Evolutionary conservation across 92 coral and sea anemone genomes (phyloP), one percentile per base, ranked within the genome.

Genomic region (Phenganax marumi): DNA sequence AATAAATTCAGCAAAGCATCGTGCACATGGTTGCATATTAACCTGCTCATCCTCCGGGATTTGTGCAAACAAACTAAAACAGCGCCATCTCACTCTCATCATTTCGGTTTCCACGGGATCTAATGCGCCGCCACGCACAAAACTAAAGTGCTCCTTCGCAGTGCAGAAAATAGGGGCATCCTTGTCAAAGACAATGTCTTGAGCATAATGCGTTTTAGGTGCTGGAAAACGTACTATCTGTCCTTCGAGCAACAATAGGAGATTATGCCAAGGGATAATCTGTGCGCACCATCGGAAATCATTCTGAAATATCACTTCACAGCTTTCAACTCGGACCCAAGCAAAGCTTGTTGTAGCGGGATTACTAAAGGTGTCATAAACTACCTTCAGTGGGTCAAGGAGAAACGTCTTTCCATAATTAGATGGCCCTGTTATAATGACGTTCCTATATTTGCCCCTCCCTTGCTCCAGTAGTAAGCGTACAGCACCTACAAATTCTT

Each of bases 381-480:
- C 43, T 33, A 33, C 3, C 5, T 33, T 33, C 43, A 33, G 43
- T 33, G 43, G 43, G 43, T 33, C 43, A 33, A 33, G 43, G 5
- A 33, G 43, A 33, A 33, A 33, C 43, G 43, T 0, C 43, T 33
- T 33, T 33, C 43, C 43, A 33, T 5, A 33, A 33, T 33, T 33
- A 33, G 43, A 33, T 33, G 43, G 43, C 43, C 43, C 75, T 70
- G 68, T 79, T 33, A 80, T 50, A 1, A 73, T 26, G 73, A 86
- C 65, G 54, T 86, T 86, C 26, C 81, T 86, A 81, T 81, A 80
- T 58, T 80, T 86, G 23, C 84, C 87, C 53, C 87, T 19, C 39
- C 84, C 90, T 83, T 83, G 43, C 73, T 73, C 86, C 43, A 73
- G 58, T 53, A 83, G 71, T 51, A 73, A 13, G 19, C 74, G 68